Conservation (phyloP, 1,140 invertebrate genomes). For the Armadillidium nasatum region DNA sequence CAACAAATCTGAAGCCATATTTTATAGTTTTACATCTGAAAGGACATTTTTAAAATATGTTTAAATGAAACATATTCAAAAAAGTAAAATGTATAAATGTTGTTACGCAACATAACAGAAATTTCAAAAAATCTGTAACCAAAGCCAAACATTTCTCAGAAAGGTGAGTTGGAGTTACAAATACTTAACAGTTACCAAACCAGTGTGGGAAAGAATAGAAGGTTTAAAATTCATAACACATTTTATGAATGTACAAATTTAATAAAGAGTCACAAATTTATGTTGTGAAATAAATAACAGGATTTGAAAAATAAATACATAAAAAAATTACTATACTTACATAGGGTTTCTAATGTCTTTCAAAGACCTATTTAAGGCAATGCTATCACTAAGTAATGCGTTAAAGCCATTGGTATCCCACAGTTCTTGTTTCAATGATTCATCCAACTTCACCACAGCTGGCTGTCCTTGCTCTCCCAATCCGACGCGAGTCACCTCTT, state of each 20-base stretch:
- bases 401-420: slow-evolving; percentile 26
- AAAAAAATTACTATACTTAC: too few relatives aligned
- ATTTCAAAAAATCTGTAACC: too few relatives aligned
- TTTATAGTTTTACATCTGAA: slow-evolving; percentile 64
- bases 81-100: not conserved
- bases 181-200: too few relatives aligned
- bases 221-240: too few relatives aligned
- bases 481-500: not conserved
- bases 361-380: slow-evolving; percentile 21
- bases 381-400: slow-evolving; percentile 24
- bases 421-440: not conserved
- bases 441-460: not conserved
- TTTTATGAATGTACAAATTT: not conserved
- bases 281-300: slow-evolving; percentile 2
- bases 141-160: too few relatives aligned
- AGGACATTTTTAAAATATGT: not conserved
- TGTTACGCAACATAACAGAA: not conserved
- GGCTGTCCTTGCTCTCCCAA: slow-evolving; percentile 18
- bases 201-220: too few relatives aligned
- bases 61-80: too few relatives aligned
- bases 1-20: too few relatives aligned
- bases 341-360: slow-evolving; percentile 27
- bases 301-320: slow-evolving; percentile 6
- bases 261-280: not conserved
- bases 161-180: too few relatives aligned